Evolutionary conservation across 2,888 invertebrate genomes (phyloP).

Genomic region (Kuschelorhynchus macadamiae): DNA sequence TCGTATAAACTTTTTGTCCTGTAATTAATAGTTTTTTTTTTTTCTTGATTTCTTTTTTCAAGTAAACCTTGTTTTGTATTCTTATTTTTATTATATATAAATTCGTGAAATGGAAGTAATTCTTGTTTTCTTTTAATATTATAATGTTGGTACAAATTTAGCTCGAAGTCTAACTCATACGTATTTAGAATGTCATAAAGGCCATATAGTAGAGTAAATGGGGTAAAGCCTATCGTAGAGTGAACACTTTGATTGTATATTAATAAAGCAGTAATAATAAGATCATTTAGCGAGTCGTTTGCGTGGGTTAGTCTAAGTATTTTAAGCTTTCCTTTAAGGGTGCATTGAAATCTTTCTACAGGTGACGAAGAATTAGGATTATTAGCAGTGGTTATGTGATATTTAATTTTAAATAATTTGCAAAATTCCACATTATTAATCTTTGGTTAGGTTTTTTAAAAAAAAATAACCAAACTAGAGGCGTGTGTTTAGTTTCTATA

Average conservation of each 20-base stretch:
- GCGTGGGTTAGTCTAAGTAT: slow-evolving; percentile 11
- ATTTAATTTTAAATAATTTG: not conserved
- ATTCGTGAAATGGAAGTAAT: not conserved
- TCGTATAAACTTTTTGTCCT: no score
- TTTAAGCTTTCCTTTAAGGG: not conserved
- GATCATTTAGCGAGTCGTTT: not conserved
- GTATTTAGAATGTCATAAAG: slow-evolving; percentile 22
- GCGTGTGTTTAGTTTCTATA: slow-evolving; percentile 10
- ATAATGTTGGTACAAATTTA: slow-evolving; percentile 6
- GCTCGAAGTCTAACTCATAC: not conserved
- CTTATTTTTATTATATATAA: slow-evolving; percentile 5
- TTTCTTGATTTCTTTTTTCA: not conserved
- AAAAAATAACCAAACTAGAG: slow-evolving; percentile 45
- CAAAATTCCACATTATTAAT: no score
- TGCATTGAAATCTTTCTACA: slow-evolving; percentile 7
- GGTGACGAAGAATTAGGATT: slow-evolving; percentile 20
- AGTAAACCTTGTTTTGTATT: not conserved
- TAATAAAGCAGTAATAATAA: not conserved
- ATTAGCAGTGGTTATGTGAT: slow-evolving; percentile 7
- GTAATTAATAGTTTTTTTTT: not conserved
- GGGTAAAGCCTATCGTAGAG: slow-evolving; percentile 12
- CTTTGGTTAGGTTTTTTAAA: slow-evolving; percentile 45
- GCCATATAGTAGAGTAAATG: slow-evolving; percentile 17
- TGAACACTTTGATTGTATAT: slow-evolving; percentile 21
- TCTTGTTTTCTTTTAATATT: slow-evolving; percentile 15